Percentiles rank a stretch among this genome's conserved stretches.
Evolutionary conservation across 2,113 vertebrate genomes (phyloP).

Genomic region (Cyphomyrus discorhynchus): DNA sequence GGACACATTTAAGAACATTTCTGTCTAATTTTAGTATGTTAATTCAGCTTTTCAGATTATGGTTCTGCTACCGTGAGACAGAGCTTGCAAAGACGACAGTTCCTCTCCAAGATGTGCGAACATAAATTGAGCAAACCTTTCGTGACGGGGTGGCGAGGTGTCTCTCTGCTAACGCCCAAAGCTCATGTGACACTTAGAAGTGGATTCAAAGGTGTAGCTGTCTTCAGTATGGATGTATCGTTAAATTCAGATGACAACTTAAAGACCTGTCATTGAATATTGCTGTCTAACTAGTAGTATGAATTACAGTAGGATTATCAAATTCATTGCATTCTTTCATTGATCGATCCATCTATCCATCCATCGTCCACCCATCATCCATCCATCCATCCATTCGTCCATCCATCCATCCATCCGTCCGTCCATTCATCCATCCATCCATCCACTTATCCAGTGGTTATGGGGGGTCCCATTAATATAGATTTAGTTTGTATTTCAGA

Average conservation of each 20-base stretch:
- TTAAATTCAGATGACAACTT: background rate
- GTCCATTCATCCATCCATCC: background rate
- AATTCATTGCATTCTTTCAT: background rate
- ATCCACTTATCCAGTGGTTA: background rate
- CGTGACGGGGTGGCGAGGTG: background rate
- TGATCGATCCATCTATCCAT: background rate
- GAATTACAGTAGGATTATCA: background rate
- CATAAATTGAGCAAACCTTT: background rate
- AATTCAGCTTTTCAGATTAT: background rate
- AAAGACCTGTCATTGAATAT: background rate
- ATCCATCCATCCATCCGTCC: fast-evolving
- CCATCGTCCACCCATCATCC: too few species aligned
- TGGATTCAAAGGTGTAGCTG: background rate
- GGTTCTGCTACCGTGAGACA: background rate
- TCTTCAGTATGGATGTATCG: background rate
- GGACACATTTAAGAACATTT: background rate
- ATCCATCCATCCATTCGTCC: background rate
- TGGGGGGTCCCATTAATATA: background rate
- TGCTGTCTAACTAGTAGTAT: background rate
- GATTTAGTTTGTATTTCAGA: background rate
- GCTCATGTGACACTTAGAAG: background rate
- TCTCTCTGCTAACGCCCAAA: background rate
- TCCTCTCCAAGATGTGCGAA: background rate
- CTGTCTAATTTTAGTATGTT: background rate
- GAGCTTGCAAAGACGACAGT: background rate